These are phyloP conservation scores for Proisotoma minuta DNA, from an alignment of 2,888 invertebrate genomes.

Conservation along the genomic window DNA sequence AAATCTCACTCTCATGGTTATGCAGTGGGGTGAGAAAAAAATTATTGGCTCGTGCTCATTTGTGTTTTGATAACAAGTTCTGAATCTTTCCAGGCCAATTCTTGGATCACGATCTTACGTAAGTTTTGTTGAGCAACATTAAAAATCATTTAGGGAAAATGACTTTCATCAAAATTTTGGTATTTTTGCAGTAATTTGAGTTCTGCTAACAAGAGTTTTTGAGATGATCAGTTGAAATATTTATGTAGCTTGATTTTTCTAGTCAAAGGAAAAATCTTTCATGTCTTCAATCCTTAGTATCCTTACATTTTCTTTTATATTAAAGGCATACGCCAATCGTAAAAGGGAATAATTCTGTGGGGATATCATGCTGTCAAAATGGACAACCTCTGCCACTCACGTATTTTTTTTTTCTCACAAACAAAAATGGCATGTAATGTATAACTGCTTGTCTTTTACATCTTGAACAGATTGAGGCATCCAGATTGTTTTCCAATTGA, in stretches of 20 bases:
- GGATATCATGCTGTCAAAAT: conserved; percentile 51
- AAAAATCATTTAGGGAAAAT: background rate
- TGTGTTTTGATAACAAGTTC: conserved; percentile 7
- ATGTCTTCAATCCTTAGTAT: too few relatives aligned
- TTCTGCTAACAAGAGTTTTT: too few relatives aligned
- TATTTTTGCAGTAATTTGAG: too few relatives aligned
- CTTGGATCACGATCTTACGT: conserved; percentile 46
- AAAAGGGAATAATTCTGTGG: conserved; percentile 47
- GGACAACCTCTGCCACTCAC: conserved; percentile 46
- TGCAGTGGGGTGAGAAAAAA: conserved; percentile 44
- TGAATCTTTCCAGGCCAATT: conserved; percentile 39
- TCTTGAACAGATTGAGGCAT: conserved; percentile 45
- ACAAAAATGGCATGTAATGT: background rate
- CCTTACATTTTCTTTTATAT: too few relatives aligned
- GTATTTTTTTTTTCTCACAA: background rate
- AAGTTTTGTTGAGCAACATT: conserved; percentile 28
- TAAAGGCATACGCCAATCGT: conserved; percentile 44
- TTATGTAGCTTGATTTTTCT: too few relatives aligned
- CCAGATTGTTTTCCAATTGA: conserved; percentile 51
- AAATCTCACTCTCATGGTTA: conserved; percentile 46
- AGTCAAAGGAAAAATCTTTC: too few relatives aligned
- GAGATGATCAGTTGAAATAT: too few relatives aligned
- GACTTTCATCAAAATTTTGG: background rate
- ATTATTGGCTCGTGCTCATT: background rate
- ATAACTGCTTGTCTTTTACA: background rate